Evolutionary conservation across 1,140 invertebrate species (phyloP), one percentile per base, ranked within the genome.

Genomic region (Colletes gigas): DNA sequence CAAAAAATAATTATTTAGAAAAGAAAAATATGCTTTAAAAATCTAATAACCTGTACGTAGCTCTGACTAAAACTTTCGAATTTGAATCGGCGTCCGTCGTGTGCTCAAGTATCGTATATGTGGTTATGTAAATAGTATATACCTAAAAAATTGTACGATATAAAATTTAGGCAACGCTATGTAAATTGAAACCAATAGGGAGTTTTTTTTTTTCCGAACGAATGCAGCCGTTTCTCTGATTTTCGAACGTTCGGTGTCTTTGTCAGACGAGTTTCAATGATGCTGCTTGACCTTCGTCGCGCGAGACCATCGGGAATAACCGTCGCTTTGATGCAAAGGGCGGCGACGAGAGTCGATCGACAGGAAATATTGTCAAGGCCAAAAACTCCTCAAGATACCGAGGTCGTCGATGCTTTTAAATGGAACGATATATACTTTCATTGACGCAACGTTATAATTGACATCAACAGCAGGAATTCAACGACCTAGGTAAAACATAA

Each of bases 371-470:
- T 39, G 17, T 6, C 59, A 19, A 74, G 30, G 47, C 17, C 17
- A n/a, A 9, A 44, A 14, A 41, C 55, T 44, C 14, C 41, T 44
- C 14, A 0, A n/a, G 9, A 39, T 12, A 14, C 54, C 63, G 41
- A 57, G 63, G 62, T 66, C 39, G 3, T 21, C 9, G 39, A 21
- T 67, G 21, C 47, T 76, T 67, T 59, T 68, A 68, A 68, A 57
- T 12, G 15, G 19, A 68, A 55, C 73, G 17, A 59, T 17, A 55
- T 39, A n/a, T 65, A 67, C 65, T 77, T 77, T 77, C 41, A 69
- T 77, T 52, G 52, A 66, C 44, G 74, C 54, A 59, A 50, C 63
- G 44, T 77, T 77, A 55, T 77, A 77, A 77, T 77, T 77, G 74
- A 77, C 74, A 69, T 39, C n/a, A 50, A 66, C 30, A 52, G 50